These are phyloP conservation scores for Cyaniris semiargus DNA, from an alignment of 2,888 invertebrate species.

Conservation along the genomic window DNA sequence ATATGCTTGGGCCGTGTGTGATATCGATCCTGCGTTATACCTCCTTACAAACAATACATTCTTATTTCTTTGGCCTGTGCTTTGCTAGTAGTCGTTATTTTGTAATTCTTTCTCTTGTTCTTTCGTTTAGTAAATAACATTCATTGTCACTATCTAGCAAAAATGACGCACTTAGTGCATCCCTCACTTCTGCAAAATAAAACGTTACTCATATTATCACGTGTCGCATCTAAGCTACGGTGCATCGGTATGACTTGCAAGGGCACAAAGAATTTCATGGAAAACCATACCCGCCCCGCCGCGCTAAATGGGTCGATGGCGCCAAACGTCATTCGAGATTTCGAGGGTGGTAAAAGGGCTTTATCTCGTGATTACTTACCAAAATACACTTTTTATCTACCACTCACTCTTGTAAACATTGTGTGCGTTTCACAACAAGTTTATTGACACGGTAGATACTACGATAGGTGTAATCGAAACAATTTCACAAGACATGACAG, in stretches of 20 bases:
- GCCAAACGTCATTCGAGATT: conserved; percentile 71
- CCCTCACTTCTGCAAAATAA: conserved; percentile 72
- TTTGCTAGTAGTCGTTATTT: conserved; percentile 69
- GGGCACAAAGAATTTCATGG: conserved; percentile 60
- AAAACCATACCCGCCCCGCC: conserved; percentile 66
- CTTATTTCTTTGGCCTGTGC: conserved; percentile 77
- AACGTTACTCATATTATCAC: conserved; percentile 52
- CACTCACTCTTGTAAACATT: conserved; percentile 49
- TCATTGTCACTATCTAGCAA: conserved; percentile 74
- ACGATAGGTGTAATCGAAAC: conserved; percentile 60
- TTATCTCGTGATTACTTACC: conserved; percentile 26
- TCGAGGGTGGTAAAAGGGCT: conserved; percentile 50
- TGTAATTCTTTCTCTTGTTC: conserved; percentile 56
- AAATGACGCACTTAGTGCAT: conserved; percentile 75
- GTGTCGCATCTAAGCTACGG: conserved; percentile 53
- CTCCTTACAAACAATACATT: conserved; percentile 74
- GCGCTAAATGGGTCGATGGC: conserved; percentile 79
- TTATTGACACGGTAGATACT: conserved; percentile 49
- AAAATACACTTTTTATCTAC: conserved; percentile 41
- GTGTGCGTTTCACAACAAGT: conserved; percentile 15
- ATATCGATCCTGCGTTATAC: conserved; percentile 71
- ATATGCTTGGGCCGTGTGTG: conserved; percentile 75
- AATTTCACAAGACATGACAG: conserved; percentile 77
- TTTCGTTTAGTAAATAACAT: conserved; percentile 65
- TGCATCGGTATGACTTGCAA: conserved; percentile 57